Evolutionary conservation across 2,113 vertebrate genomes (phyloP), one percentile per base, ranked within the genome.

Genomic region (Maccullochella peelii): DNA sequence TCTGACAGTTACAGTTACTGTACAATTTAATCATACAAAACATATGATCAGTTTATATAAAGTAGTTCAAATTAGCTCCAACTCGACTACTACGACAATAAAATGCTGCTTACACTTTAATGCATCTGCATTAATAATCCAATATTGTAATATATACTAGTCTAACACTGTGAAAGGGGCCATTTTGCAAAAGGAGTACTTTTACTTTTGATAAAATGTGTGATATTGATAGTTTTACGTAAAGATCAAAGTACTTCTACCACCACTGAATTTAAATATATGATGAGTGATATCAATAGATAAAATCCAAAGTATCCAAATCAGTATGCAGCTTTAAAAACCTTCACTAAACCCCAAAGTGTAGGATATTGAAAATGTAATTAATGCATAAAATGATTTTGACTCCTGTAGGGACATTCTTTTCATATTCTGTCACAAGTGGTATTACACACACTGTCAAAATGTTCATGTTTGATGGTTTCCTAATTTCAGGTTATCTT

Each of bases 381-480:
- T 59, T 6, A 8, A 9, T 50, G 9, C 47, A 54, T 10, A n/a
- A 11, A 47, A 9, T 3, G 12, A 4, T 27, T 27, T 14, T 1
- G 1, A 16, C 1, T 61, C 3, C 4, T 5, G 12, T 15, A 3
- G 7, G 20, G n/a, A 25, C 40, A 47, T 36, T 40, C 23, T 18
- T 42, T 42, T 55, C 36, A 65, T 58, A 10, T 2, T 14, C 27
- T 7, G 5, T 62, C 15, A 36, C 12, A 30, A 18, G 21, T 40
- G 12, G 2, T 20, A 8, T 58, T 38, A 25, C n/a, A 1, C 50
- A 61, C 52, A 16, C 33, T 27, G 18, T 42, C 50, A n/a, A 49
- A 61, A 50, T 50, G 36, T 61, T 55, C 54, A 44, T 68, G 23
- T 73, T 80, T 62, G 8, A 69, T 68, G 15, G 12, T 11, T 68